Evolutionary conservation across 2,888 invertebrate species (phyloP), one percentile per base, ranked within the genome.

Genomic region (Agrotis segetum): DNA sequence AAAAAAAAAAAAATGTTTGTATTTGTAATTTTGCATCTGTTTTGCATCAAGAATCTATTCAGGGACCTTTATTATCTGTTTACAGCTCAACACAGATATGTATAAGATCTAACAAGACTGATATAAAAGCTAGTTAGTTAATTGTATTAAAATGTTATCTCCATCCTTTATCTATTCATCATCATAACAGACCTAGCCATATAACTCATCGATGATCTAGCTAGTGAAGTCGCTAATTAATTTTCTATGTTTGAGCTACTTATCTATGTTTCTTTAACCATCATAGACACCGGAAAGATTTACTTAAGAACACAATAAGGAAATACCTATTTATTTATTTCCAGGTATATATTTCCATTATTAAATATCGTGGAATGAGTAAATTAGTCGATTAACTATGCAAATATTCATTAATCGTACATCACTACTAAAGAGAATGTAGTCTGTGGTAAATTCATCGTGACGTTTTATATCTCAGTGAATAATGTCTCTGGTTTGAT

Each of bases 401-500:
- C 65, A 71, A 65, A 71, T 65, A 21, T 65, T 47, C 14, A 24
- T n/a, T 16, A 49, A 55, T n/a, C n/a, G 11, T 46, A 16, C 13
- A 21, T n/a, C 24, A 74, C 56, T 50, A 24, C 16, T 16, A 50
- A 77, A 50, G 46, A 56, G 71, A 71, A 78, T 82, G 7, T 24
- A 49, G 52, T 77, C 59, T 66, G 65, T 71, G 70, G 74, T 74
- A 70, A 74, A 75, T 75, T 76, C 49, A 34, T 71, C 71, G 56
- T 72, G 74, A 76, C 77, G 50, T 68, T 72, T 80, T 75, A 62
- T 60, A 77, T 67, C 69, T 59, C 59, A 2, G 64, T 82, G 78
- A 85, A 77, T 79, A 73, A 84, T 77, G 85, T 62, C 19, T 63
- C 40, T 60, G 60, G 70, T 71, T 34, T 73, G 71, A 78, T 79